These are phyloP conservation scores for Thaumetopoea pityocampa DNA, from an alignment of 1,140 invertebrate species.

Conservation along the genomic window DNA sequence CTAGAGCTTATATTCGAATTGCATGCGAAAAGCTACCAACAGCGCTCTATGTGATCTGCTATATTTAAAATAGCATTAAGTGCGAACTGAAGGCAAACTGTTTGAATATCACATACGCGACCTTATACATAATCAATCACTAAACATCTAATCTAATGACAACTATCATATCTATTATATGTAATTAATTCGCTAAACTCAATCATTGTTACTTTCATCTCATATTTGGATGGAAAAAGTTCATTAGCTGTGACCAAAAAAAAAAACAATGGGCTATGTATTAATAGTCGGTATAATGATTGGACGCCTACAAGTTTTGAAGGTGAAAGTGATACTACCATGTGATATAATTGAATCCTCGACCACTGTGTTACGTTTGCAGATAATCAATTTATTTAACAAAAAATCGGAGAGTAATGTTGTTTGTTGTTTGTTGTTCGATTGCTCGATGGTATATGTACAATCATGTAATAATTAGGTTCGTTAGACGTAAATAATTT, in stretches of 20 bases:
- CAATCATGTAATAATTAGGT: no score
- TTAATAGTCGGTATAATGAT: conserved; percentile 34
- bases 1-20: no score
- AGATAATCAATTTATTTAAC: conserved; percentile 15
- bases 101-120: conserved; percentile 2
- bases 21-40: no score
- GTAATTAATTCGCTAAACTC: conserved; percentile 20
- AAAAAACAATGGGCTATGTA: conserved; percentile 36
- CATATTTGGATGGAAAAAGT: conserved; percentile 32
- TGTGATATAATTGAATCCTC: conserved; percentile 38
- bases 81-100: no score
- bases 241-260: conserved; percentile 37
- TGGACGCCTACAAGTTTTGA: conserved; percentile 30
- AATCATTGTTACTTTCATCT: conserved; percentile 34
- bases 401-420: conserved; percentile 18
- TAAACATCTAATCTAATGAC: conserved; percentile 18
- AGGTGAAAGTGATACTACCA: conserved; percentile 41
- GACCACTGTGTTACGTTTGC: conserved; percentile 37
- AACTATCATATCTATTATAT: conserved; percentile 11
- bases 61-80: no score
- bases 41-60: no score
- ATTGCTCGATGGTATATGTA: no score
- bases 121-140: conserved; percentile 9
- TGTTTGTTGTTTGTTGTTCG: conserved; percentile 4
- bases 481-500: conserved; percentile 2